Evolutionary conservation across 2,113 vertebrate genomes (phyloP).

Genomic region (Oryctolagus cuniculus): mOryCun1.1 NC_091443.1:42463501-42464000

Average conservation of each 20-base stretch:
- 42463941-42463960: background rate
- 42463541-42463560: background rate
- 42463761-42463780: background rate
- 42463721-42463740: background rate
- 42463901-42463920: constrained; percentile 7
- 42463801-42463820: background rate
- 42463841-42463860: constrained; percentile 20
- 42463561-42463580: background rate
- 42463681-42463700: background rate
- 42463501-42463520: background rate
- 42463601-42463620: background rate
- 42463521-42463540: background rate
- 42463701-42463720: background rate
- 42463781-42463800: background rate
- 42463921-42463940: background rate
- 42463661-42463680: background rate
- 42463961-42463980: background rate
- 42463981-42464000: background rate
- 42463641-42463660: background rate
- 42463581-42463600: background rate
- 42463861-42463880: background rate
- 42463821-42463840: constrained; percentile 32
- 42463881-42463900: background rate
- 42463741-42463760: background rate
- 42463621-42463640: background rate